phyloP scores from a whole-genome alignment of 2,797 vertebrate genomes.

The Channallabes apus region DNA sequence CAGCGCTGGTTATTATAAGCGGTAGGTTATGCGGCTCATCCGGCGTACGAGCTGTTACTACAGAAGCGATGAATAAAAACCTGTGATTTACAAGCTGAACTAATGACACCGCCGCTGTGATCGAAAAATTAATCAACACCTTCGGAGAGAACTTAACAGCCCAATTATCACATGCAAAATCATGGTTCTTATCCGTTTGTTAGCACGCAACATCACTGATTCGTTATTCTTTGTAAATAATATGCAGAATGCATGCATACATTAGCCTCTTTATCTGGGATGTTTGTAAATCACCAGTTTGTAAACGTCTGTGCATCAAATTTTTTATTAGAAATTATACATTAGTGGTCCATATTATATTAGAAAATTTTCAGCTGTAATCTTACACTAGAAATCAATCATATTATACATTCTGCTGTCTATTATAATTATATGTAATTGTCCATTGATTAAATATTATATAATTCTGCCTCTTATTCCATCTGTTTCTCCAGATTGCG shows the following conservation, averaged over 20 bases:
- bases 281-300: background rate
- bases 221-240: background rate
- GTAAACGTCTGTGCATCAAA: background rate
- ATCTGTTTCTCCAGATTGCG: conserved; percentile 76
- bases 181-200: background rate
- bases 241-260: background rate
- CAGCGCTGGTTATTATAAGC: background rate
- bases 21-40: background rate
- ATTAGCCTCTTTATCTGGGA: background rate
- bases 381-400: background rate
- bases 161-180: background rate
- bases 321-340: background rate
- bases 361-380: background rate
- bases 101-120: background rate
- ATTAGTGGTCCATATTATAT: background rate
- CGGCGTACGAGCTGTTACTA: background rate
- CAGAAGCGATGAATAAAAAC: background rate
- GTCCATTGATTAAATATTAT: conserved; percentile 4
- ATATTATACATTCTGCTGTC: background rate
- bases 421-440: background rate
- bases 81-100: background rate
- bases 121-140: conserved; percentile 3
- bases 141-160: background rate
- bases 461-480: conserved; percentile 30
- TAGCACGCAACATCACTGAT: background rate